phyloP scores from a whole-genome alignment of 1,140 invertebrate species.

The Tetramorium simillimum region DNA sequence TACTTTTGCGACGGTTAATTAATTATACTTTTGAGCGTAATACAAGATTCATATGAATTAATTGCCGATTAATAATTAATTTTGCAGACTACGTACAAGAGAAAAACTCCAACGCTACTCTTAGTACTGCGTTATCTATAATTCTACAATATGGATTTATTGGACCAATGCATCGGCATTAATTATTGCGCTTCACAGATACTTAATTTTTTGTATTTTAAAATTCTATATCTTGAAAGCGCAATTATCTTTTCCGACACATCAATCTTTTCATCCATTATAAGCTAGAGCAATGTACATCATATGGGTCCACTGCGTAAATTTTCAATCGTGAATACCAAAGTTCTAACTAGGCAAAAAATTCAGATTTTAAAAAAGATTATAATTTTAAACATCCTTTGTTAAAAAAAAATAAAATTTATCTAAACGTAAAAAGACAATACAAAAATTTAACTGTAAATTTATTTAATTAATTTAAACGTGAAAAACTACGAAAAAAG shows the following conservation, averaged over 20 bases:
- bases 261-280: background rate
- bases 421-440: background rate
- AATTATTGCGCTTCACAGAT: background rate
- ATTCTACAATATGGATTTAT: conserved; percentile 21
- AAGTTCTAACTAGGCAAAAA: background rate
- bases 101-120: conserved; percentile 67
- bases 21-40: conserved; percentile 1
- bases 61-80: conserved; percentile 51
- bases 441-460: background rate
- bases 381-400: background rate
- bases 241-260: background rate
- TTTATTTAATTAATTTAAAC: background rate
- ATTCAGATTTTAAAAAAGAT: background rate
- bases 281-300: background rate
- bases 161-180: background rate
- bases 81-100: background rate
- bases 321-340: background rate
- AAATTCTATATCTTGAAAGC: background rate
- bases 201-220: background rate
- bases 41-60: conserved; percentile 30
- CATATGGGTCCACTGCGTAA: background rate
- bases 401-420: background rate
- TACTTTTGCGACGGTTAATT: conserved; percentile 40
- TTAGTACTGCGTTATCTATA: conserved; percentile 59
- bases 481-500: background rate